Evolutionary conservation across 2,888 invertebrate species (phyloP), one percentile per base, ranked within the genome.

Genomic region (Margaritifera margaritifera): DNA sequence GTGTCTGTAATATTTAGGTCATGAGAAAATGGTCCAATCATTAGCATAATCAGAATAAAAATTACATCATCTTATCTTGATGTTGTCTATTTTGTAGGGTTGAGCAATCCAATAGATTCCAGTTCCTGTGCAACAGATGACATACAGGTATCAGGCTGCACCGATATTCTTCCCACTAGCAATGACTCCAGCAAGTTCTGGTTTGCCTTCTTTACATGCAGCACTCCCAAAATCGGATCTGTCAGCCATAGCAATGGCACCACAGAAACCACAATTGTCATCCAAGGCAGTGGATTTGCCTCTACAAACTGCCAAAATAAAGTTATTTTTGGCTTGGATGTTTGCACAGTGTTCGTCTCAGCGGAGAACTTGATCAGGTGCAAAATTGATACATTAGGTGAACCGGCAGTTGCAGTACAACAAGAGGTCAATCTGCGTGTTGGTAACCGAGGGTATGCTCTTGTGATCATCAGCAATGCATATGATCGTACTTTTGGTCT

Each of bases 271-370:
- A 67, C 27, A 11, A 69, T 84, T 22, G 69, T 71, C 5, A 55
- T 81, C 25, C 63, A 64, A 15, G 84, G 84, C 15, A 71, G 74
- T 11, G 82, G 82, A 6, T 78, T 84, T 52, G 78, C 81, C 11
- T 54, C 68, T 5, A 69, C 66, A 6, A 54, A 61, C 2, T 83
- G 83, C 65, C 79, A 82, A 59, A 83, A 84, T 64, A 83, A 83
- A 63, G 73, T 84, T n/a, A 67, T 6, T 0, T 74, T 82, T 60
- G 80, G 77, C 15, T 72, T 68, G 52, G 71, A 65, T 22, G 50
- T 59, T 4, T 79, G 79, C 63, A 54, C 27, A 20, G 76, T 77
- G 4, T 61, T 64, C 1, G 55, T 66, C 0, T 64, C 77, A 4
- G 64, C 72, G 20, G 65, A 66, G 4, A 54, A 58, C 8, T 31